A percentile compares a stretch with the other conserved stretches of the same genome.
Evolutionary conservation across 2,888 invertebrate species (phyloP).

Genomic region (Athripsodes cinereus): DNA sequence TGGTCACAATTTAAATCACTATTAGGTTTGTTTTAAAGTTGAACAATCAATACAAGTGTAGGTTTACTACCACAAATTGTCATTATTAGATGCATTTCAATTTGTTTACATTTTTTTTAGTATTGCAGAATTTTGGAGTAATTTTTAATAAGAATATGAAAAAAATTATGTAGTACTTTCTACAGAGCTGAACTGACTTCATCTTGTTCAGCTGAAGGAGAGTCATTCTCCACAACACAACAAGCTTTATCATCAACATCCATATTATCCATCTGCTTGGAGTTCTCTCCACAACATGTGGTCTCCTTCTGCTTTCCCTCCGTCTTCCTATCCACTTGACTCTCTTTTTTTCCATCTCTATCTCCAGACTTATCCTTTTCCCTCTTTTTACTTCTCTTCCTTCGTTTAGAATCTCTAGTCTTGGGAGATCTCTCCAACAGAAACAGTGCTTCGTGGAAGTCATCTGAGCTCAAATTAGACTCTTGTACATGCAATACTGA

Average conservation of each 20-base stretch:
- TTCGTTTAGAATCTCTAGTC: slow-evolving; percentile 42
- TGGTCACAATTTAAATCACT: no score
- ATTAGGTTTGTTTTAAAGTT: no score
- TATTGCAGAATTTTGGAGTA: not conserved
- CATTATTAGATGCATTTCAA: no score
- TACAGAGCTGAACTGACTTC: slow-evolving; percentile 46
- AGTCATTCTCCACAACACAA: slow-evolving; percentile 23
- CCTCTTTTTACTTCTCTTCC: slow-evolving; percentile 44
- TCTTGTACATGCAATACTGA: slow-evolving; percentile 52
- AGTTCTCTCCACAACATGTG: slow-evolving; percentile 12
- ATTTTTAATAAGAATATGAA: not conserved
- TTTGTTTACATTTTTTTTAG: not conserved
- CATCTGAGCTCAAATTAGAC: slow-evolving; percentile 50
- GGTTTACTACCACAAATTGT: no score
- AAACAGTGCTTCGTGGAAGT: slow-evolving; percentile 53
- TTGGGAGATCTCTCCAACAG: slow-evolving; percentile 49
- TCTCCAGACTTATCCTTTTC: slow-evolving; percentile 34
- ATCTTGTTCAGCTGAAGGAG: slow-evolving; percentile 24
- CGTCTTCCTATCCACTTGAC: slow-evolving; percentile 9
- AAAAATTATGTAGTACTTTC: slow-evolving; percentile 19
- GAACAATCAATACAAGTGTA: no score
- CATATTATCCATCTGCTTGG: slow-evolving; percentile 16
- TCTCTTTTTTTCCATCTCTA: slow-evolving; percentile 35
- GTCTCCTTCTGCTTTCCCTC: slow-evolving; percentile 14
- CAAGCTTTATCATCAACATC: slow-evolving; percentile 8